Evolutionary conservation across 37 sponge, comb jelly and placozoan species (phyloP), one percentile per base, ranked within the genome.

Genomic region (Axinella damicornis): DNA sequence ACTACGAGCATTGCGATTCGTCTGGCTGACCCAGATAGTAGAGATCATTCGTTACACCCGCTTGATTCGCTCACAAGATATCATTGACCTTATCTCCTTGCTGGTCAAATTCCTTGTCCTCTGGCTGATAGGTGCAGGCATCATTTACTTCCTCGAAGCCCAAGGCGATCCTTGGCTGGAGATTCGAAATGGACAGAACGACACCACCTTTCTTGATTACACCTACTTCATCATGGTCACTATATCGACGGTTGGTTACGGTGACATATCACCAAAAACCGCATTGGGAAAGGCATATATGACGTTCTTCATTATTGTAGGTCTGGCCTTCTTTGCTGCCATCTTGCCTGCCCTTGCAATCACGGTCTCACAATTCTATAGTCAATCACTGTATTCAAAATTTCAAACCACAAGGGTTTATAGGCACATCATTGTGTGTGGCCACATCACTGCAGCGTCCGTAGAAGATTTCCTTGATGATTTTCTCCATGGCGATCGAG

Each of bases 81-180:
- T 38, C 9, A 40, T 77, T 17, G 86, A 89, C 14, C 22, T 82
- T 24, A 36, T 72, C 12, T 40, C 65, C 20, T 28, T 93, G 21
- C n/a, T 86, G 31, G 19, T 84, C 32, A 25, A 57, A 2, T 89
- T 95, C 62, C 21, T 85, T 2, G 54, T 69, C 33, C 28, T 91
- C 18, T 92, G 89, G 90, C 39, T 95, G 33, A 53, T 83, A 16
- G 63, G 86, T 20, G 40, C 92, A 36, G 95, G 95, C 0, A 41
- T 88, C 19, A 82, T 95, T 31, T 79, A 91, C 66, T 70, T 92
- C 12, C 57, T 95, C n/a, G 96, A 95, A 53, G 55, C 25, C 17
- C 76, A 80, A 16, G 96, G 96, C 21, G 96, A 95, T 54, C 94
- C 94, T 2, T 95, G 96, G n/a, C n/a, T n/a, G n/a, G n/a, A n/a